A percentile compares a stretch with the other conserved stretches of the same genome.
Evolutionary conservation across 2,113 vertebrate species (phyloP).

Genomic region (Plecturocebus donacophilus): DNA sequence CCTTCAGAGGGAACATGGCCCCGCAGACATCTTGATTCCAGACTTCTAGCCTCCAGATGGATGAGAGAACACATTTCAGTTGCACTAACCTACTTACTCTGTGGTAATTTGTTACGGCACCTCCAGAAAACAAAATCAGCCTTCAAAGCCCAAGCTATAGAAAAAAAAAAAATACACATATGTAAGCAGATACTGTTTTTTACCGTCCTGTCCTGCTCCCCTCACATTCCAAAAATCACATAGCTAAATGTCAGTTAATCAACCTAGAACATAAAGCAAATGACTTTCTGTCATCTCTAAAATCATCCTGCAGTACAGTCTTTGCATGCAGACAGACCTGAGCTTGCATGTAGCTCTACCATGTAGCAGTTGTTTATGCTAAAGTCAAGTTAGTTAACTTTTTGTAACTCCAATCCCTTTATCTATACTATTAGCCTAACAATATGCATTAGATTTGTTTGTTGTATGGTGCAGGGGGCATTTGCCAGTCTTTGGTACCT

Average conservation of each 20-base stretch:
- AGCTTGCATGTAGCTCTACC: background rate
- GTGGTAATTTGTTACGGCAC: background rate
- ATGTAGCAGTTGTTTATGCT: background rate
- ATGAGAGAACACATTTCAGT: background rate
- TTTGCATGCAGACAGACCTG: background rate
- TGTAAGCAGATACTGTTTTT: background rate
- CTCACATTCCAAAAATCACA: background rate
- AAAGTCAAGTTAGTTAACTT: background rate
- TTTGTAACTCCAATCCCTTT: background rate
- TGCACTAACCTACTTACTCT: background rate
- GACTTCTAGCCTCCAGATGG: background rate
- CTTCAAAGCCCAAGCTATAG: background rate
- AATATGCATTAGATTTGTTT: background rate
- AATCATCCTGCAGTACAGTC: background rate
- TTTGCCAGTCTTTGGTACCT: background rate
- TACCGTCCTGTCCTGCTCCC: background rate
- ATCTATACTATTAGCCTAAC: no score
- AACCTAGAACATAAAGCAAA: background rate
- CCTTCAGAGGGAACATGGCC: background rate
- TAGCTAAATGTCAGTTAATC: background rate
- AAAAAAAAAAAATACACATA: background rate
- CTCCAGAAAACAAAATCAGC: background rate
- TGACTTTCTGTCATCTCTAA: background rate
- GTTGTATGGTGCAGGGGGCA: fast-evolving
- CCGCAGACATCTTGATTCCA: background rate